Evolutionary conservation across 2,113 vertebrate genomes (phyloP), one percentile per base, ranked within the genome.

Genomic region (Planiliza haematocheilus): DNA sequence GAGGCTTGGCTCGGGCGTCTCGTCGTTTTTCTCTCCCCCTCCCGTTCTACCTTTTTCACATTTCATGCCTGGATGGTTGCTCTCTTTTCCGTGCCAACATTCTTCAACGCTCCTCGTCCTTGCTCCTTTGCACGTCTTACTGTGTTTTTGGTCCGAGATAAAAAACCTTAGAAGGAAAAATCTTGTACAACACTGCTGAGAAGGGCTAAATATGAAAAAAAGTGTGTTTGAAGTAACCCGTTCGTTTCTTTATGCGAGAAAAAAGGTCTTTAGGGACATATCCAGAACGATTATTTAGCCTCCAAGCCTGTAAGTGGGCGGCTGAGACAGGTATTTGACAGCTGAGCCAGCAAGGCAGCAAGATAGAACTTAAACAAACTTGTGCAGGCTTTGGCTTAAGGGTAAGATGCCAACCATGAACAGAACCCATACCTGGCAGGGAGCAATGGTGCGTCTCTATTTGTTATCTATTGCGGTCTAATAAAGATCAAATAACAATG

Each of bases 21-120:
- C 62, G 46, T 87, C 50, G 42, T 72, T 76, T 74, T 69, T 48
- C 39, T 11, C 73, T 59, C 36, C 39, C 51, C 41, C 60, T n/a
- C 58, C 37, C n/a, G 53, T 48, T 52, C 70, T 80, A 84, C 77
- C 83, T 87, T 81, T 82, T 79, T 84, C 79, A 79, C 83, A 79
- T 30, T 87, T 90, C 79, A 87, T 77, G 84, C 86, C 81, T 70
- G 70, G 79, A 78, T 53, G 66, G 75, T 16, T 58, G 1, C 68
- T 78, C 77, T 67, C 74, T 79, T 82, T 84, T 77, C 43, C 61
- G 42, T 66, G 84, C 87, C 84, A 91, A 88, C 83, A 87, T 85
- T 85, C 81, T 83, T 86, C 56, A 72, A 17, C 17, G 11, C 70
- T 75, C 51, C 59, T 84, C 73, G 34, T 70, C 64, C 68, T 60